Conservation (phyloP, 35 echinoderm and acorn worm species). For the Lytechinus pictus region DNA sequence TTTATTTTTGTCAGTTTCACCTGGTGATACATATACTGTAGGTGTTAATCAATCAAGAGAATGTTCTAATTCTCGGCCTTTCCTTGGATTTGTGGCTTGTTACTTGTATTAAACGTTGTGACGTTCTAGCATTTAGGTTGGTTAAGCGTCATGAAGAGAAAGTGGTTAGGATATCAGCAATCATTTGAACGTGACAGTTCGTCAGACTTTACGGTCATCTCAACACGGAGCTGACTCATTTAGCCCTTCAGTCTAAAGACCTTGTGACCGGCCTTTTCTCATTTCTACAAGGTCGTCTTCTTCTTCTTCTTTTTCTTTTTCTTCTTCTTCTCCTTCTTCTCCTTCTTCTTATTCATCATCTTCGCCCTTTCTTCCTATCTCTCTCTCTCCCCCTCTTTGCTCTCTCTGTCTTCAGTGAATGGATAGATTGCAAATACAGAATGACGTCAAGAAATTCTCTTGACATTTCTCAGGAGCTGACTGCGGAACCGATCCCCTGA, state of each 20-base stretch:
- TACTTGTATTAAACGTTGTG: too few species aligned
- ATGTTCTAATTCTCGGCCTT: too few species aligned
- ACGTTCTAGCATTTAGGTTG: too few species aligned
- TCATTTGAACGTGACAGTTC: background rate
- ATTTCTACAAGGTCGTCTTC: background rate
- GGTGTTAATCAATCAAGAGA: too few species aligned
- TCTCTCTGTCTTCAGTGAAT: too few species aligned
- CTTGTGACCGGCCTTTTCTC: background rate
- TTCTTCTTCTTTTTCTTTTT: background rate
- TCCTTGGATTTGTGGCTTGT: too few species aligned
- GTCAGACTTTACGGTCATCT: background rate
- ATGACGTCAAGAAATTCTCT: background rate
- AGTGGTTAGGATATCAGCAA: background rate
- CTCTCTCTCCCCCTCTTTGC: background rate
- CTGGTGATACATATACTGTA: too few species aligned
- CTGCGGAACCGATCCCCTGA: background rate
- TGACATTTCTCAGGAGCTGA: background rate
- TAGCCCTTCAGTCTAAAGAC: background rate
- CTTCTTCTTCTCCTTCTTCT: too few species aligned
- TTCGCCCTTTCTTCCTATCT: background rate
- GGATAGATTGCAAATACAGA: background rate
- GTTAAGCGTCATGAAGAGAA: too few species aligned
- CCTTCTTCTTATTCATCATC: background rate
- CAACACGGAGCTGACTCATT: background rate
- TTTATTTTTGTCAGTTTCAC: too few species aligned